These are phyloP conservation scores for Campoletis sonorensis DNA, from an alignment of 1,140 invertebrate species.

Conservation along the genomic window DNA sequence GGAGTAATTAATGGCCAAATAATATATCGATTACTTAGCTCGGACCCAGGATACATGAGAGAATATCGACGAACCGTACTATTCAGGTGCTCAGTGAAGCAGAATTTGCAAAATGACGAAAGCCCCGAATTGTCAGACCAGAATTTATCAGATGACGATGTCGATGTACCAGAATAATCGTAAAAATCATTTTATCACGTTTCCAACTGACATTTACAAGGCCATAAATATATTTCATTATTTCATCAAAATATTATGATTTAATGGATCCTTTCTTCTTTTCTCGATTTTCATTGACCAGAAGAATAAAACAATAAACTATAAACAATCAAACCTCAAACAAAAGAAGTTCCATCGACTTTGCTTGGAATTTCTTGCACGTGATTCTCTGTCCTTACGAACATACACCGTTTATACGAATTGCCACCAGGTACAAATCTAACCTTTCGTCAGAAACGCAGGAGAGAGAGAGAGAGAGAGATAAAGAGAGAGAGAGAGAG, in stretches of 20 bases:
- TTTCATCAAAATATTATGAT: too few species aligned
- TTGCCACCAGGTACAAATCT: conserved; percentile 67
- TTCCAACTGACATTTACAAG: too few species aligned
- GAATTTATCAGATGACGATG: too few species aligned
- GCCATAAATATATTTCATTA: too few species aligned
- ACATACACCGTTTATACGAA: conserved; percentile 42
- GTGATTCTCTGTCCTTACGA: too few species aligned
- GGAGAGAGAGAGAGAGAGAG: not conserved
- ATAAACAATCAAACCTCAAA: too few species aligned
- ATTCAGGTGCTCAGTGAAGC: not conserved
- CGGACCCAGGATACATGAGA: conserved; percentile 60
- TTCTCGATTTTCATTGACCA: too few species aligned
- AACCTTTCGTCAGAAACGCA: conserved; percentile 57
- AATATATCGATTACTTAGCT: conserved; percentile 68
- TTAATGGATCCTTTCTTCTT: too few species aligned
- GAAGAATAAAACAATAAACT: too few species aligned
- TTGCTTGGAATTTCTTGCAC: not conserved
- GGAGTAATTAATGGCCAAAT: conserved; percentile 65
- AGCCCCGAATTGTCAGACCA: not conserved
- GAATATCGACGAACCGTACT: not conserved
- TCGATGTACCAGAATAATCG: too few species aligned
- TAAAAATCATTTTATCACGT: too few species aligned
- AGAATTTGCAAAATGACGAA: conserved; percentile 17
- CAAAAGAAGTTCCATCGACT: too few species aligned
- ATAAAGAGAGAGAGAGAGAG: not conserved